These are phyloP conservation scores for Drosophila mimetica DNA, from an alignment of 2,888 invertebrate species.

Conservation along the genomic window DNA sequence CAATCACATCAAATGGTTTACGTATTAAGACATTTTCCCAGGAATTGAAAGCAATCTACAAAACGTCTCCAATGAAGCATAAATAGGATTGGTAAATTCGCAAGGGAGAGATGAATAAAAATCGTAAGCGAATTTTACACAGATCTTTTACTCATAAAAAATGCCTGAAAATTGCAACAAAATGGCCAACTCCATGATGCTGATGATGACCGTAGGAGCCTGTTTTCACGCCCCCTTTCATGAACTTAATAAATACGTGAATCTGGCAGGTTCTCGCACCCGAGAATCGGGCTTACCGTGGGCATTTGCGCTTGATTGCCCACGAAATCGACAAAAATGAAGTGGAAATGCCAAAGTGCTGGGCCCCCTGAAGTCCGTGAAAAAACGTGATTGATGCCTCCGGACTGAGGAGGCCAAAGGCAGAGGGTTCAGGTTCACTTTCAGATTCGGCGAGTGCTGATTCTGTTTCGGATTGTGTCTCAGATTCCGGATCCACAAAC, in stretches of 20 bases:
- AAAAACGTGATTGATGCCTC: slow-evolving; percentile 47
- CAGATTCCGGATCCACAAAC: slow-evolving; percentile 27
- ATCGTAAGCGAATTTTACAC: slow-evolving; percentile 19
- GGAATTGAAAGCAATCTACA: slow-evolving; percentile 21
- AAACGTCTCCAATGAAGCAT: slow-evolving; percentile 47
- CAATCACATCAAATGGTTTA: neutral
- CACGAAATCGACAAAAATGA: slow-evolving; percentile 75
- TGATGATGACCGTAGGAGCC: slow-evolving; percentile 26
- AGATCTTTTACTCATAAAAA: slow-evolving; percentile 42
- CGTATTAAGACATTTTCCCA: slow-evolving; percentile 9
- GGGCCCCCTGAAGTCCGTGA: slow-evolving; percentile 9
- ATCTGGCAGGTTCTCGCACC: slow-evolving; percentile 23
- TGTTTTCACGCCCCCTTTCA: slow-evolving; percentile 47
- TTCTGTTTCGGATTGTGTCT: slow-evolving; percentile 32
- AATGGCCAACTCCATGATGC: slow-evolving; percentile 25
- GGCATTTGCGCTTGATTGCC: slow-evolving; percentile 67
- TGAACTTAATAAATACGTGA: slow-evolving; percentile 74
- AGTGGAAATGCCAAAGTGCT: slow-evolving; percentile 64
- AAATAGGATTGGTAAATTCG: slow-evolving; percentile 52
- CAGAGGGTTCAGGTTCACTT: slow-evolving; percentile 14
- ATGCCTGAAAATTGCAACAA: slow-evolving; percentile 22
- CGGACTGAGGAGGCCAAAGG: neutral
- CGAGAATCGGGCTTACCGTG: slow-evolving; percentile 19
- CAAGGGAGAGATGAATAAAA: slow-evolving; percentile 26
- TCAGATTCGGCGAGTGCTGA: slow-evolving; percentile 6